phyloP scores from a whole-genome alignment of 2,113 vertebrate species.

The Albula glossodonta region DNA sequence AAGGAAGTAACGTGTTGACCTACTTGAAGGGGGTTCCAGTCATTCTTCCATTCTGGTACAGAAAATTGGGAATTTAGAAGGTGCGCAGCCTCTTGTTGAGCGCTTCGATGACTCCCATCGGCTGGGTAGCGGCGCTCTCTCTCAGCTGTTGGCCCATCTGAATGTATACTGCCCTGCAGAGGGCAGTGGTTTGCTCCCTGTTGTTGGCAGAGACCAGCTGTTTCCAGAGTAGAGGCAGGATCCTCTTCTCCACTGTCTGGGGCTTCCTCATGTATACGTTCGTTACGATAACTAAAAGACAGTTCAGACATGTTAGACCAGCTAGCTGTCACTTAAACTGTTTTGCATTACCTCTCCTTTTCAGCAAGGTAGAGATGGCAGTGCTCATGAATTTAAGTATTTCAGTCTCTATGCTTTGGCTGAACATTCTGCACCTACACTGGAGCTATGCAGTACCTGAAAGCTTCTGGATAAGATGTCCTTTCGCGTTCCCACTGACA shows the following conservation, averaged over 20 bases:
- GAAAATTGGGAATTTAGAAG: neutral
- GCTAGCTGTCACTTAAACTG: neutral
- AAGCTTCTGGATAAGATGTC: neutral
- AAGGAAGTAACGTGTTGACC: no score
- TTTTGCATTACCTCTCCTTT: neutral
- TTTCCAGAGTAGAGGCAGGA: neutral
- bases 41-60: no score
- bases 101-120: neutral
- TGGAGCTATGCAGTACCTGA: neutral
- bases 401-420: no score
- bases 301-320: neutral
- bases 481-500: neutral
- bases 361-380: neutral
- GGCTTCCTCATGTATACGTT: neutral
- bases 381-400: neutral
- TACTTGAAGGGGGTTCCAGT: no score
- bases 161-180: neutral
- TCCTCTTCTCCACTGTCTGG: neutral
- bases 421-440: neutral
- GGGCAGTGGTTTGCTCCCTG: neutral
- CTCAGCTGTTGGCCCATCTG: neutral
- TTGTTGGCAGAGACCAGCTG: neutral
- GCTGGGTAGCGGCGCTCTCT: neutral
- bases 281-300: neutral
- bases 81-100: neutral